Conservation (phyloP, 2,888 invertebrate genomes). For the Acanthosoma haemorrhoidale region DNA sequence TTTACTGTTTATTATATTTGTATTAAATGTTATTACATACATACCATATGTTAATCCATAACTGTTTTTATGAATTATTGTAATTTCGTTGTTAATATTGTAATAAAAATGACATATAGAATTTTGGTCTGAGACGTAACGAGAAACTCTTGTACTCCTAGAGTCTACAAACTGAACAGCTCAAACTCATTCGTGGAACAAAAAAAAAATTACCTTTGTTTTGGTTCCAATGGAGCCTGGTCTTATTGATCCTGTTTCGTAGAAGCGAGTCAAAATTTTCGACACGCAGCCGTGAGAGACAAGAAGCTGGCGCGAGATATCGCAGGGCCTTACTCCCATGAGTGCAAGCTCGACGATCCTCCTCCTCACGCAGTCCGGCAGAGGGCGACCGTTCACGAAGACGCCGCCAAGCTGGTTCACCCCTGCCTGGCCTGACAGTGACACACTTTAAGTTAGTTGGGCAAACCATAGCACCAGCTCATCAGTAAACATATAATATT, state of each 20-base stretch:
- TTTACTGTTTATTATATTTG: too few species aligned
- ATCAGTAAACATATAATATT: too few species aligned
- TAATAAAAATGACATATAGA: too few species aligned
- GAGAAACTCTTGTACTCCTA: too few species aligned
- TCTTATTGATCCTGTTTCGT: slow-evolving; percentile 92
- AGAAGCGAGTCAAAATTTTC: slow-evolving; percentile 91
- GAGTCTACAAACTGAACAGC: too few species aligned
- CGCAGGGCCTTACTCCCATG: slow-evolving; percentile 91
- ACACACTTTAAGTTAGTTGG: neutral
- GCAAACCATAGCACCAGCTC: too few species aligned
- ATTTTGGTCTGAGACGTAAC: too few species aligned
- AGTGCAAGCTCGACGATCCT: slow-evolving; percentile 91
- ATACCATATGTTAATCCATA: too few species aligned
- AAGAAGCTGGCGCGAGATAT: slow-evolving; percentile 89
- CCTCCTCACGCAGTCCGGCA: slow-evolving; percentile 88
- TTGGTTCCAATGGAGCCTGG: slow-evolving; percentile 94
- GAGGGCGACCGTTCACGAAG: slow-evolving; percentile 94
- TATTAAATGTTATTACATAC: too few species aligned
- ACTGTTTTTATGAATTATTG: too few species aligned
- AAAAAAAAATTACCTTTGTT: slow-evolving; percentile 81
- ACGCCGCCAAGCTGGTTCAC: slow-evolving; percentile 96
- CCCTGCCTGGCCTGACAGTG: slow-evolving; percentile 80
- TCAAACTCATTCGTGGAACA: too few species aligned
- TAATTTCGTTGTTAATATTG: too few species aligned
- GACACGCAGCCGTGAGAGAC: slow-evolving; percentile 97